Evolutionary conservation across 2,113 vertebrate genomes (phyloP).

Genomic region (Heterotis niloticus): DNA sequence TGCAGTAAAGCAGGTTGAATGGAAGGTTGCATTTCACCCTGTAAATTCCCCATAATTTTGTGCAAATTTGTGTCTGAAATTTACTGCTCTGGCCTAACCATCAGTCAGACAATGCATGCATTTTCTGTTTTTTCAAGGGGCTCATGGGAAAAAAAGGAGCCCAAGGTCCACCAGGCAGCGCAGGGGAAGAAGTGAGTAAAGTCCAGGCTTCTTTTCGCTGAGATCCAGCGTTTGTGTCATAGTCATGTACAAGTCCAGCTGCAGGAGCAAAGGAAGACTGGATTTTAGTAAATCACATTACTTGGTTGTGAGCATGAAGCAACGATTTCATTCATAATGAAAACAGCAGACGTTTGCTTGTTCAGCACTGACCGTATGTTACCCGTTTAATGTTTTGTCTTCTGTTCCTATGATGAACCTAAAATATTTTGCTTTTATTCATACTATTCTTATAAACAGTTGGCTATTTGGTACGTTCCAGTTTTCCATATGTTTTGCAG

Average conservation of each 20-base stretch:
- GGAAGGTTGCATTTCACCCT: neutral
- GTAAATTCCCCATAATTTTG: neutral
- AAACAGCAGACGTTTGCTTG: neutral
- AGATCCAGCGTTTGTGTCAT: neutral
- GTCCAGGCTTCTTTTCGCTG: neutral
- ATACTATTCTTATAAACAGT: slow-evolving; percentile 5
- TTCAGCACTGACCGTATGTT: neutral
- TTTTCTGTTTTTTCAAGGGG: slow-evolving; percentile 69
- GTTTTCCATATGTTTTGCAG: slow-evolving; percentile 26
- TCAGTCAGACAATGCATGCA: neutral
- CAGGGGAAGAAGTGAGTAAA: slow-evolving; percentile 79
- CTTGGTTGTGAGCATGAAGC: neutral
- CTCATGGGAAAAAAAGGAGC: slow-evolving; percentile 77
- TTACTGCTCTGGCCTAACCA: neutral
- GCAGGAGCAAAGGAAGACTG: neutral
- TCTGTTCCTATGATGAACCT: neutral
- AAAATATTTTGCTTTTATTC: slow-evolving; percentile 6
- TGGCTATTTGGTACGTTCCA: slow-evolving; percentile 17
- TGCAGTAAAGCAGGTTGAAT: neutral
- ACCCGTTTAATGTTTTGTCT: neutral
- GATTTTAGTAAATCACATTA: neutral
- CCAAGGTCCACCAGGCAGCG: slow-evolving; percentile 71
- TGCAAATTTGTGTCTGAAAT: neutral
- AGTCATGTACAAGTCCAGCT: neutral
- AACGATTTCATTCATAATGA: neutral